phyloP scores from a whole-genome alignment of 2,888 invertebrate genomes.

The Drepana falcataria region DNA sequence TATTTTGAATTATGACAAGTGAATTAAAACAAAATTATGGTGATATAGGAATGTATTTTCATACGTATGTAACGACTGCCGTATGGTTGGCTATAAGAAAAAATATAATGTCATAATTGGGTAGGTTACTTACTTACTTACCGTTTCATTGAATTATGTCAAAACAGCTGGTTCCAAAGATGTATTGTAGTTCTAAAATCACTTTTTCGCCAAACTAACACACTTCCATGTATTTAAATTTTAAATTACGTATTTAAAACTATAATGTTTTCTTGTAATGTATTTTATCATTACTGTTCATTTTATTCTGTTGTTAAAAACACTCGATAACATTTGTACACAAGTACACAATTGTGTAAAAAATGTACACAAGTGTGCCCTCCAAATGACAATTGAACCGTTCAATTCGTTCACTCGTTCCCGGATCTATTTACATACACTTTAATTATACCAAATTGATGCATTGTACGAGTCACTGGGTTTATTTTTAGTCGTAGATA shows the following conservation, averaged over 20 bases:
- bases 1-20: too few species aligned
- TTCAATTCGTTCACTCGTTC: constrained; percentile 23
- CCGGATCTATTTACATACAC: constrained; percentile 44
- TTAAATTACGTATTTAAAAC: too few species aligned
- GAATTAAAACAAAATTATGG: too few species aligned
- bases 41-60: too few species aligned
- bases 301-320: too few species aligned
- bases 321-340: too few species aligned
- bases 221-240: background rate
- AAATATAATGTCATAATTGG: too few species aligned
- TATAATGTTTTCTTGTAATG: background rate
- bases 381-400: constrained; percentile 9
- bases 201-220: constrained; percentile 14
- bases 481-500: constrained; percentile 26
- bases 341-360: background rate
- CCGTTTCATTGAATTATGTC: constrained; percentile 23
- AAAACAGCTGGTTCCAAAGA: constrained; percentile 6
- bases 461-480: constrained; percentile 19
- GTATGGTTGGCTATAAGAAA: too few species aligned
- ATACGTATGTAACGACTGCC: too few species aligned
- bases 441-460: constrained; percentile 44
- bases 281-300: background rate
- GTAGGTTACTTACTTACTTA: constrained; percentile 14
- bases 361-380: background rate
- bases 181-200: constrained; percentile 20